Evolutionary conservation across 2,797 vertebrate genomes (phyloP).

Genomic region (Pristis pectinata): DNA sequence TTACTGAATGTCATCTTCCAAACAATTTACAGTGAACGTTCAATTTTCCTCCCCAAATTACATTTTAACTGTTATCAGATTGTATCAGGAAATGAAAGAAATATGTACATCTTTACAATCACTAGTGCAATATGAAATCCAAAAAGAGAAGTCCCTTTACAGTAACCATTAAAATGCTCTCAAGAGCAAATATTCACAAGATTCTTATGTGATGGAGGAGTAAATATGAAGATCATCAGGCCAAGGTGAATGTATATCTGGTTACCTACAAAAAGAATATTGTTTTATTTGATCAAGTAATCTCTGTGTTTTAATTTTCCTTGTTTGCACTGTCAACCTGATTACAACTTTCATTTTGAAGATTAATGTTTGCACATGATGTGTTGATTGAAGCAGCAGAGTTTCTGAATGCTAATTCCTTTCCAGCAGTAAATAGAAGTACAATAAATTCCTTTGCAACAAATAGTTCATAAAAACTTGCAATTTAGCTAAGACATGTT

Average conservation of each 20-base stretch:
- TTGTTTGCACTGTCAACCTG: background rate
- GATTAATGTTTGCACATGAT: background rate
- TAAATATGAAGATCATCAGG: background rate
- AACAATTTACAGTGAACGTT: slow-evolving; percentile 13
- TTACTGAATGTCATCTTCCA: background rate
- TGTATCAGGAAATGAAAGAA: background rate
- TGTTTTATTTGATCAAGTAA: background rate
- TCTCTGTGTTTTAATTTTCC: background rate
- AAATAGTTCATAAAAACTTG: background rate
- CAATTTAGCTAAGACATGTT: background rate
- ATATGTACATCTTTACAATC: background rate
- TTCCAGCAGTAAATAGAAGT: background rate
- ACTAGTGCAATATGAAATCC: background rate
- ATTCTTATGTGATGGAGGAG: background rate
- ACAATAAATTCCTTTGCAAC: background rate
- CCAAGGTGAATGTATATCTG: background rate
- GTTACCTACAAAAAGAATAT: background rate
- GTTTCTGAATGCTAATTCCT: background rate
- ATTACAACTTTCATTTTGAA: background rate
- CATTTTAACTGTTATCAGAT: slow-evolving; percentile 8
- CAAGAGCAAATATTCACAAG: background rate
- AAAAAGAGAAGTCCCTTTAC: background rate
- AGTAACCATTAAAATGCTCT: background rate
- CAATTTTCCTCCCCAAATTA: background rate
- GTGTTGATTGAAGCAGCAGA: background rate